Evolutionary conservation across 2,113 vertebrate genomes (phyloP).

Genomic region (Cynocephalus volans): DNA sequence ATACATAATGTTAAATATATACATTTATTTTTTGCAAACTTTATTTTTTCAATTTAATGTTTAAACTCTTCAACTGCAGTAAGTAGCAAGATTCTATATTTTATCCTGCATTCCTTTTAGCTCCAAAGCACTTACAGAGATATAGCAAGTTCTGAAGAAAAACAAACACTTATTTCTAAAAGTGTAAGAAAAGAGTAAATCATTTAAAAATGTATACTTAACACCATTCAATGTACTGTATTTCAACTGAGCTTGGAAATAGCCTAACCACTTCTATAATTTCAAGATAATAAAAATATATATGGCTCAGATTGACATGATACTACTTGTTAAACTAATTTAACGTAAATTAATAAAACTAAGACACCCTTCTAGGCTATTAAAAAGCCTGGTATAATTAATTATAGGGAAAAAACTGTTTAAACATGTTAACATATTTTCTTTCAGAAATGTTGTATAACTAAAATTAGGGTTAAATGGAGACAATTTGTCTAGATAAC

Average conservation of each 20-base stretch:
- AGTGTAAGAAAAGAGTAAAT: not conserved
- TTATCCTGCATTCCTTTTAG: not conserved
- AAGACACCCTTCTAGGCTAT: not conserved
- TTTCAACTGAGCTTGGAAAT: not conserved
- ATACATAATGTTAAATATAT: not conserved
- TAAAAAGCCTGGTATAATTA: slow-evolving; percentile 6
- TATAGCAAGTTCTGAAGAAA: not conserved
- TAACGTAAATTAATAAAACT: not conserved
- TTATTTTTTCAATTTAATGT: not conserved
- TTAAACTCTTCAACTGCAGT: not conserved
- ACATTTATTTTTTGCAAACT: not conserved
- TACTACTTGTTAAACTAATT: not conserved
- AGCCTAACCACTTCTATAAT: not conserved
- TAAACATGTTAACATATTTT: not conserved
- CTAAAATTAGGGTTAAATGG: not conserved
- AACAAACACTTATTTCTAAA: not conserved
- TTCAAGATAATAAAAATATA: not conserved
- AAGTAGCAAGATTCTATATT: not conserved
- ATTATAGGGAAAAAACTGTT: not conserved
- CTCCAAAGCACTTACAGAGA: not conserved
- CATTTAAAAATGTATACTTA: not conserved
- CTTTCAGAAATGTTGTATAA: not conserved
- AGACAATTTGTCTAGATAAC: not conserved
- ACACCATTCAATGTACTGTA: not conserved
- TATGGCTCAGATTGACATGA: not conserved